Evolutionary conservation across 2,113 vertebrate genomes (phyloP).

Genomic region (Proterorhinus semilunaris): DNA sequence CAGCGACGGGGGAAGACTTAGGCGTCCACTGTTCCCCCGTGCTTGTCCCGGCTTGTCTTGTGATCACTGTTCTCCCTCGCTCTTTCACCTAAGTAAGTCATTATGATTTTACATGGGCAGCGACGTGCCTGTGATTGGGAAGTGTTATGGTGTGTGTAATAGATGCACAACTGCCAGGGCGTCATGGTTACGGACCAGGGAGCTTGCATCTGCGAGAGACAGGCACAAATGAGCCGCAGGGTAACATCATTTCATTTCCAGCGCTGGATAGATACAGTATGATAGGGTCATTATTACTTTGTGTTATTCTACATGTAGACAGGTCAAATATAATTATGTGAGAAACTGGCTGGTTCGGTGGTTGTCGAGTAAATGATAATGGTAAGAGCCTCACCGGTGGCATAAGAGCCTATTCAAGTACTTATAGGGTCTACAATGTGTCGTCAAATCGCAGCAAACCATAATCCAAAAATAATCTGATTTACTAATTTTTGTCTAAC

Average conservation of each 20-base stretch:
- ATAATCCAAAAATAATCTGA: too few relatives aligned
- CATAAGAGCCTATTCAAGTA: too few relatives aligned
- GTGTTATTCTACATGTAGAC: not conserved
- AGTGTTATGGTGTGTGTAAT: constrained; percentile 24
- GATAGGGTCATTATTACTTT: not conserved
- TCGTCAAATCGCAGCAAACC: too few relatives aligned
- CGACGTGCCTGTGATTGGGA: constrained; percentile 5
- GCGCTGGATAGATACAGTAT: not conserved
- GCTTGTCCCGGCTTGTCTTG: constrained; percentile 31
- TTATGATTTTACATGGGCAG: not conserved
- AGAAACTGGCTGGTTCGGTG: too few relatives aligned
- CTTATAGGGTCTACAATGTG: too few relatives aligned
- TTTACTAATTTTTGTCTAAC: too few relatives aligned
- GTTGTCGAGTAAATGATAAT: too few relatives aligned
- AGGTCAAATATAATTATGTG: not conserved
- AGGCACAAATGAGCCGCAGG: constrained; percentile 9
- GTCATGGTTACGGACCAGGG: constrained; percentile 26
- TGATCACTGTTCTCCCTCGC: constrained; percentile 20
- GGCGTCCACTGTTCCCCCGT: constrained; percentile 20
- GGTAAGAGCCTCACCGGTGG: too few relatives aligned
- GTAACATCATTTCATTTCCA: constrained; percentile 8
- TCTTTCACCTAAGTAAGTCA: constrained; percentile 9
- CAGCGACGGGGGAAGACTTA: constrained; percentile 4
- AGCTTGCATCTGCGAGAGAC: constrained; percentile 12
- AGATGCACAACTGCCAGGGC: constrained; percentile 26